Conservation (phyloP, 2,113 vertebrate genomes). For the Hemiprocne comata region DNA sequence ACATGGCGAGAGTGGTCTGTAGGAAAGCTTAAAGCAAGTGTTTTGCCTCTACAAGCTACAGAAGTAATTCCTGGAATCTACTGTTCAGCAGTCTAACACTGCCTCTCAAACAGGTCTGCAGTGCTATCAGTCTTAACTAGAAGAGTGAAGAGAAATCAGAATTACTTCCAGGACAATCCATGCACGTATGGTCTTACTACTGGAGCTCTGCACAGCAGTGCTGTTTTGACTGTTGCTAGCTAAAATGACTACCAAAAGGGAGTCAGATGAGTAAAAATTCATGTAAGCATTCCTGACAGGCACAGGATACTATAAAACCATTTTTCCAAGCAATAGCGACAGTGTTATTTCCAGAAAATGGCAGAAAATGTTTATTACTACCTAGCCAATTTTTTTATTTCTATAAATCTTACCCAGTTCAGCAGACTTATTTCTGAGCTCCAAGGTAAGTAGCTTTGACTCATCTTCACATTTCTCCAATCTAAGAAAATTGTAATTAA, state of each 20-base stretch:
- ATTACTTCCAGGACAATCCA: neutral
- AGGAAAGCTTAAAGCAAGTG: neutral
- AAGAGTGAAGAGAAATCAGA: neutral
- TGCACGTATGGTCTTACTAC: neutral
- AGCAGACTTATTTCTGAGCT: slow-evolving; percentile 70
- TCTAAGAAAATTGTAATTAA: slow-evolving; percentile 57
- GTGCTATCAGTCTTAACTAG: neutral
- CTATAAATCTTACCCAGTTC: slow-evolving; percentile 73
- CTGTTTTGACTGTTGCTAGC: neutral
- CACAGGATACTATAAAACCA: neutral
- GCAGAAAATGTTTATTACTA: neutral
- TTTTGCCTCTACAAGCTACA: neutral
- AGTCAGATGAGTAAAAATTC: neutral
- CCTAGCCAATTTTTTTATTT: neutral
- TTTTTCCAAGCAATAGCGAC: neutral
- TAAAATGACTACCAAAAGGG: neutral
- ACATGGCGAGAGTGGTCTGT: neutral
- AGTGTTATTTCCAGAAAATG: neutral
- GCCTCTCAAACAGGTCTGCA: neutral
- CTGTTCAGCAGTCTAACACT: neutral
- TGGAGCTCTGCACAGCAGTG: neutral
- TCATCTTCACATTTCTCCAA: slow-evolving; percentile 59
- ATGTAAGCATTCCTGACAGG: neutral
- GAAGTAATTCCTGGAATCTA: neutral
- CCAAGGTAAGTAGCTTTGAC: slow-evolving; percentile 51